Conservation (phyloP, 2,113 vertebrate species). For the Aepyceros melampus region DNA sequence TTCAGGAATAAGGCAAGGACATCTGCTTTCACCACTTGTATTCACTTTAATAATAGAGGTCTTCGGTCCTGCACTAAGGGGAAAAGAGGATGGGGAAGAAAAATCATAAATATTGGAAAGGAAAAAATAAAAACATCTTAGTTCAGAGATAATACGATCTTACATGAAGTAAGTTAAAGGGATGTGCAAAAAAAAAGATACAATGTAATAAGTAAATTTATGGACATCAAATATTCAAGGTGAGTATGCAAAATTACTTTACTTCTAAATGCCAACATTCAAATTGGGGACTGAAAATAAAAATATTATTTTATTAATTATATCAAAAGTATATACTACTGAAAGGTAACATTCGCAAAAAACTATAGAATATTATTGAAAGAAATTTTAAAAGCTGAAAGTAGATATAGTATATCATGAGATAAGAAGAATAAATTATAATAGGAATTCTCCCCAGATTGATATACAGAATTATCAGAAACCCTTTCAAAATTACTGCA, state of each 20-base stretch:
- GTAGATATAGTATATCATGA: background rate
- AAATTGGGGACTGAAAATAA: background rate
- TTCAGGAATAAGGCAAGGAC: background rate
- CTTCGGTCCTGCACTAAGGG: background rate
- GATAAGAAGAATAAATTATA: background rate
- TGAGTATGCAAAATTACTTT: background rate
- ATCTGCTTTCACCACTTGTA: background rate
- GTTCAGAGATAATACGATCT: background rate
- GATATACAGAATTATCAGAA: background rate
- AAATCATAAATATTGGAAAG: background rate
- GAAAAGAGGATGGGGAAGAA: background rate
- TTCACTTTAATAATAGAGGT: background rate
- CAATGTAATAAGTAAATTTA: background rate
- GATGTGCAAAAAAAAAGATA: background rate
- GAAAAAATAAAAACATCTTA: background rate
- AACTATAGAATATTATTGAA: background rate
- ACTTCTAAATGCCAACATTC: background rate
- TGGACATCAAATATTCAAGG: background rate
- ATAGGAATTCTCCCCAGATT: background rate
- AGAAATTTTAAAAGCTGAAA: background rate
- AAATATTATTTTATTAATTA: background rate
- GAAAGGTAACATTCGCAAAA: background rate
- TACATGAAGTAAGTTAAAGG: background rate
- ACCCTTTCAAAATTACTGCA: background rate
- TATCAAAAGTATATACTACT: background rate